phyloP scores from a whole-genome alignment of 2,888 invertebrate genomes.

The Metellina segmentata region DNA sequence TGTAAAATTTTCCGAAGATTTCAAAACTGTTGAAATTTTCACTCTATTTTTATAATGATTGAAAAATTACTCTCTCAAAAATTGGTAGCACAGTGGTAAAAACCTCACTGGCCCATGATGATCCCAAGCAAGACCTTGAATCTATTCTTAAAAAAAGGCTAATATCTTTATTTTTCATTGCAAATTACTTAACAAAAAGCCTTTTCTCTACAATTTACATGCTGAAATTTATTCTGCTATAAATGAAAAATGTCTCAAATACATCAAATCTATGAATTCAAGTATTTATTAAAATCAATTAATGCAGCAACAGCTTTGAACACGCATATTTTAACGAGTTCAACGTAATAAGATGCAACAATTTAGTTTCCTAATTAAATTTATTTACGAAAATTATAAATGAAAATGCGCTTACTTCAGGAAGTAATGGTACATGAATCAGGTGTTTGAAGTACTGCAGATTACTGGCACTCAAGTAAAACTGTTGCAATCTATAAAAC shows the following conservation, averaged over 20 bases:
- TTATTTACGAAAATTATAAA: neutral
- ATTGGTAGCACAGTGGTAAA: too few species aligned
- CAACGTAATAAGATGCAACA: neutral
- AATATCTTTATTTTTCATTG: too few species aligned
- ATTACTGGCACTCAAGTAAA: conserved; percentile 95
- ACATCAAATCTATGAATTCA: neutral
- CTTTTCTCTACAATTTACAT: too few species aligned
- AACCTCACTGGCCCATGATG: too few species aligned
- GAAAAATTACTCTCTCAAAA: too few species aligned
- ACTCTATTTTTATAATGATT: too few species aligned
- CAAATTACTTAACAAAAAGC: too few species aligned
- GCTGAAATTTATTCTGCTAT: neutral
- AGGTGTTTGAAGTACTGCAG: conserved; percentile 98
- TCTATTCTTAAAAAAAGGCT: too few species aligned
- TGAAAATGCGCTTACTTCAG: conserved; percentile 85
- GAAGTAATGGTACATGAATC: conserved; percentile 94
- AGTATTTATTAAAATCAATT: neutral
- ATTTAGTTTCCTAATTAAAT: neutral
- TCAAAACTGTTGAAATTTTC: too few species aligned
- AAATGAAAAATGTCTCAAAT: neutral
- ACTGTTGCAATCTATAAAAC: conserved; percentile 86
- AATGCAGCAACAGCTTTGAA: neutral
- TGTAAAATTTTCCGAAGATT: too few species aligned
- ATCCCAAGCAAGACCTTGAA: too few species aligned
- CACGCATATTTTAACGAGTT: neutral